These are phyloP conservation scores for Archegozetes longisetosus DNA, from an alignment of 1,140 invertebrate species.

Conservation along the genomic window DNA sequence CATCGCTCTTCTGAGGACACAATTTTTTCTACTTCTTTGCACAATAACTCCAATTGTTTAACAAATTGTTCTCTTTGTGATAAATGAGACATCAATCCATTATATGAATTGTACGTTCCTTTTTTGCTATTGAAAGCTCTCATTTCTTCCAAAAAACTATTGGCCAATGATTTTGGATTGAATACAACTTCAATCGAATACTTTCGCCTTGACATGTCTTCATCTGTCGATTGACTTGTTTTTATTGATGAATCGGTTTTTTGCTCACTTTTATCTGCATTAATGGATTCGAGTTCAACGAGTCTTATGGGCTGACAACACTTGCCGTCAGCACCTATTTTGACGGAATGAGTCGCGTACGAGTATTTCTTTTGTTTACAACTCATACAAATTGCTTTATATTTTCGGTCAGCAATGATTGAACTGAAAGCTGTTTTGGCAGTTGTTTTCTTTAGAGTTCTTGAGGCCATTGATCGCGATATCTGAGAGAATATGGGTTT, in stretches of 20 bases:
- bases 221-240: background rate
- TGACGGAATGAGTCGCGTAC: background rate
- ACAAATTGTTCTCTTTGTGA: background rate
- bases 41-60: background rate
- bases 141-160: background rate
- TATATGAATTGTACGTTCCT: background rate
- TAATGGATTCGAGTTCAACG: background rate
- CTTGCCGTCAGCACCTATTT: background rate
- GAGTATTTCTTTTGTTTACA: background rate
- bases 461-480: background rate
- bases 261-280: background rate
- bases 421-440: background rate
- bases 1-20: background rate
- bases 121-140: conserved; percentile 6
- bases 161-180: conserved; percentile 6
- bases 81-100: background rate
- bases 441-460: background rate
- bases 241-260: background rate
- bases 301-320: background rate
- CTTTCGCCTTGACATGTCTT: background rate
- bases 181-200: conserved; percentile 2
- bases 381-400: background rate
- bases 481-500: conserved; percentile 13
- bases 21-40: background rate
- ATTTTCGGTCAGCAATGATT: background rate